Conservation (phyloP, 2,888 invertebrate species). For the Drosophila merina region DNA sequence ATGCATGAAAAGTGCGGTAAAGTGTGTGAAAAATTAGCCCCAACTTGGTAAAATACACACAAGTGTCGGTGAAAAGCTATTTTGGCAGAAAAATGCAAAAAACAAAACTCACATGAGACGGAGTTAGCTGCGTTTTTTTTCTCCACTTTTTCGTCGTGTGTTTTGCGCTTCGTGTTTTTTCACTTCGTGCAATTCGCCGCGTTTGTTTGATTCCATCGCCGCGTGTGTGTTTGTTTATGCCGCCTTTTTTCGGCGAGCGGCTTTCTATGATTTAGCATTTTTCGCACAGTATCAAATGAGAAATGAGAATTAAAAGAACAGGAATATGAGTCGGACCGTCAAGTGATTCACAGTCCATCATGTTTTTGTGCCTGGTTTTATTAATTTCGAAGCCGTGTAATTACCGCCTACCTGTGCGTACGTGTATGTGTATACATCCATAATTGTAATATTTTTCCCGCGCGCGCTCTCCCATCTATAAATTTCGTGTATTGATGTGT, state of each 20-base stretch:
- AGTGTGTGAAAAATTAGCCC: slow-evolving; percentile 58
- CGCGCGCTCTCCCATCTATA: slow-evolving; percentile 20
- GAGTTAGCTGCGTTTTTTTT: slow-evolving; percentile 62
- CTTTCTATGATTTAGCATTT: slow-evolving; percentile 66
- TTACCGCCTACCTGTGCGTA: slow-evolving; percentile 2
- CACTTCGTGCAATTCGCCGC: slow-evolving; percentile 79
- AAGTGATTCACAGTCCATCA: slow-evolving; percentile 25
- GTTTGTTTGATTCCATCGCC: slow-evolving; percentile 77
- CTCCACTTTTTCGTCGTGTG: slow-evolving; percentile 64
- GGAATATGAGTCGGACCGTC: slow-evolving; percentile 1
- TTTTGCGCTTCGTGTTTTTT: slow-evolving; percentile 73
- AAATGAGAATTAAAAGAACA: not conserved
- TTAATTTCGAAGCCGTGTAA: slow-evolving; percentile 9
- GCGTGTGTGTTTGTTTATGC: slow-evolving; percentile 79
- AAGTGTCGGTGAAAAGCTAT: slow-evolving; percentile 19
- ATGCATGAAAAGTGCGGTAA: slow-evolving; percentile 64
- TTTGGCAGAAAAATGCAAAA: slow-evolving; percentile 54
- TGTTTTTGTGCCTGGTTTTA: slow-evolving; percentile 32
- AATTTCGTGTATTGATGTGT: slow-evolving; percentile 5
- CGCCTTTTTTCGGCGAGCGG: slow-evolving; percentile 70
- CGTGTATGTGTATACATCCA: slow-evolving; percentile 7
- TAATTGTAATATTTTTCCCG: slow-evolving; percentile 34
- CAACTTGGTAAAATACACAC: slow-evolving; percentile 27
- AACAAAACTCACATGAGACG: slow-evolving; percentile 73
- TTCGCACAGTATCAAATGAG: slow-evolving; percentile 33